phyloP scores from a whole-genome alignment of 2,113 vertebrate genomes.

The Grallaria varia region DNA sequence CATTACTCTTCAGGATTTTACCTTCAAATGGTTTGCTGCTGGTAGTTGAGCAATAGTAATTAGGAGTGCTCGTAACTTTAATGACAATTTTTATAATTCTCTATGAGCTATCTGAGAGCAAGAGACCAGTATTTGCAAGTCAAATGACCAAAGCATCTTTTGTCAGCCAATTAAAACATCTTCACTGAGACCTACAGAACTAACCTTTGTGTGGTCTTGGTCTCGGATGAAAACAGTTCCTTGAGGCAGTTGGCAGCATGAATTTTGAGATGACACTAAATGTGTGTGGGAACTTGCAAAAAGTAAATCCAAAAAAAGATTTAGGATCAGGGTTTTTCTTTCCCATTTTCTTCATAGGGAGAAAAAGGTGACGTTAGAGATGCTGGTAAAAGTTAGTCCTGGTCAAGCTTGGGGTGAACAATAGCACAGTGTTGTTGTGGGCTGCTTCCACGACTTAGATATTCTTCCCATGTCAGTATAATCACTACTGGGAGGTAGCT shows the following conservation, averaged over 20 bases:
- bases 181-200: conserved; percentile 79
- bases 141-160: conserved; percentile 72
- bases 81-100: conserved; percentile 64
- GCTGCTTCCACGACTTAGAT: conserved; percentile 93
- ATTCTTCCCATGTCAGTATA: conserved; percentile 99
- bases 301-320: conserved; percentile 86
- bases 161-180: conserved; percentile 86
- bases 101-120: conserved; percentile 60
- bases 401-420: conserved; percentile 91
- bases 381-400: conserved; percentile 94
- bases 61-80: conserved; percentile 51
- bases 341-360: conserved; percentile 89
- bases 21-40: neutral
- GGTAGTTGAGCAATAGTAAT: conserved; percentile 21
- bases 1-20: conserved; percentile 23
- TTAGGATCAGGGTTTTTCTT: conserved; percentile 86
- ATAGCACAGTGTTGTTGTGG: conserved; percentile 96
- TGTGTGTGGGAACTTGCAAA: conserved; percentile 96
- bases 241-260: conserved; percentile 74
- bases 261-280: conserved; percentile 78
- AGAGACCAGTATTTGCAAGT: conserved; percentile 74
- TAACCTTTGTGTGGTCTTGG: conserved; percentile 95
- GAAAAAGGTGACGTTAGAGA: conserved; percentile 82
- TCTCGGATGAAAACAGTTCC: conserved; percentile 75
- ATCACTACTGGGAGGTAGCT: conserved; percentile 99